phyloP scores from a whole-genome alignment of 2,888 invertebrate species.

The Hydrotaea diabolus region DNA sequence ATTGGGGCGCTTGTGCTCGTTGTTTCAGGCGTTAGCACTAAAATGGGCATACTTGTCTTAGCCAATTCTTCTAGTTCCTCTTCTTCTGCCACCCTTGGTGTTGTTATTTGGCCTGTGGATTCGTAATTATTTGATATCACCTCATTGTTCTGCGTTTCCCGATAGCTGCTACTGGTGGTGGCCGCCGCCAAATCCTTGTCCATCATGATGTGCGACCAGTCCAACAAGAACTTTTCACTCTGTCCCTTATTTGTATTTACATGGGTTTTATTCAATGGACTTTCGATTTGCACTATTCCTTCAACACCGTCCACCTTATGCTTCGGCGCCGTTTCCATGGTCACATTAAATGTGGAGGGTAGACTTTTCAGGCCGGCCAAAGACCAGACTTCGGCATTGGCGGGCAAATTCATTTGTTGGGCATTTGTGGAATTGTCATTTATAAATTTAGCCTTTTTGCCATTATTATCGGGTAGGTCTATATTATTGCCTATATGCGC shows the following conservation, averaged over 20 bases:
- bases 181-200: constrained; percentile 58
- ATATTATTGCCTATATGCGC: constrained; percentile 14
- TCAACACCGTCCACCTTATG: constrained; percentile 21
- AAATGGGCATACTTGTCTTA: not conserved
- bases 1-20: not conserved
- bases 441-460: constrained; percentile 77
- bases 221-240: constrained; percentile 76
- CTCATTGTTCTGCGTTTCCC: not conserved
- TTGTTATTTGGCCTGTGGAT: not conserved
- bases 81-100: not conserved
- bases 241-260: constrained; percentile 40
- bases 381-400: constrained; percentile 77
- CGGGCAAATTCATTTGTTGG: constrained; percentile 76
- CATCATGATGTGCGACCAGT: constrained; percentile 78
- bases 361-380: constrained; percentile 77
- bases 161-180: constrained; percentile 20
- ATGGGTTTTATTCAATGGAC: not conserved
- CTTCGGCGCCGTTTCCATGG: constrained; percentile 42
- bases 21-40: not conserved
- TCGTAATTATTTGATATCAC: not conserved
- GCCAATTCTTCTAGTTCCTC: not conserved
- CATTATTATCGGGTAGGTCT: constrained; percentile 8
- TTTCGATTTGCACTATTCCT: not conserved
- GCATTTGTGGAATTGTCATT: constrained; percentile 76
- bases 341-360: constrained; percentile 51